phyloP scores from a whole-genome alignment of 1,140 invertebrate genomes.

The Polyergus mexicanus region DNA sequence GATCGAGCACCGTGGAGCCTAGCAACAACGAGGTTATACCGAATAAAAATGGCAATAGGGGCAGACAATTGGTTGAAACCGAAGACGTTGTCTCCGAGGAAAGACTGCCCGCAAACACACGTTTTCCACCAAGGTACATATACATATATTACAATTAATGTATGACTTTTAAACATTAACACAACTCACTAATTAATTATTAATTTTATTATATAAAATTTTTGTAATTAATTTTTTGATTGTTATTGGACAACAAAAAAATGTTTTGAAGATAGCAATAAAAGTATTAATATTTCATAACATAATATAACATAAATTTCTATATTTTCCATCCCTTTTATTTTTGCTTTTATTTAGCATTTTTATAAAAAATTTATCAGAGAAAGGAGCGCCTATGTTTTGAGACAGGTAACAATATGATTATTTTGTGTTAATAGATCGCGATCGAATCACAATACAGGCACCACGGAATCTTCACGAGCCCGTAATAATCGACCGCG shows the following conservation, averaged over 20 bases:
- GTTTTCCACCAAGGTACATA: conserved; percentile 92
- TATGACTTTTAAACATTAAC: background rate
- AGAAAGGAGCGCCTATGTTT: background rate
- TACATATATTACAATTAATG: background rate
- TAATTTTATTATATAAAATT: no score
- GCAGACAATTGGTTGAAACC: conserved; percentile 87
- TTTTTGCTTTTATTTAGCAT: background rate
- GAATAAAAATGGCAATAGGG: conserved; percentile 87
- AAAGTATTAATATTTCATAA: no score
- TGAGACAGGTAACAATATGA: background rate
- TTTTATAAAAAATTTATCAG: background rate
- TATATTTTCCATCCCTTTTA: background rate
- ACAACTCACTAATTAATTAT: no score
- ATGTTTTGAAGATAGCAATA: no score
- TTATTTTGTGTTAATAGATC: conserved; percentile 72
- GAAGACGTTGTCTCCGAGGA: conserved; percentile 86
- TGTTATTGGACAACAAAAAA: no score
- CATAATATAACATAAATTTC: no score
- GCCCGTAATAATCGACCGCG: conserved; percentile 88
- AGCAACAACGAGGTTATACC: conserved; percentile 90
- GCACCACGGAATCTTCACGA: conserved; percentile 84
- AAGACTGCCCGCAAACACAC: conserved; percentile 91
- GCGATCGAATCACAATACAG: conserved; percentile 83
- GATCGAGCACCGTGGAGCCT: conserved; percentile 88
- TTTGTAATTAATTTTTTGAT: no score